phyloP scores from a whole-genome alignment of 1,140 invertebrate species.

The Grapholita molesta region DNA sequence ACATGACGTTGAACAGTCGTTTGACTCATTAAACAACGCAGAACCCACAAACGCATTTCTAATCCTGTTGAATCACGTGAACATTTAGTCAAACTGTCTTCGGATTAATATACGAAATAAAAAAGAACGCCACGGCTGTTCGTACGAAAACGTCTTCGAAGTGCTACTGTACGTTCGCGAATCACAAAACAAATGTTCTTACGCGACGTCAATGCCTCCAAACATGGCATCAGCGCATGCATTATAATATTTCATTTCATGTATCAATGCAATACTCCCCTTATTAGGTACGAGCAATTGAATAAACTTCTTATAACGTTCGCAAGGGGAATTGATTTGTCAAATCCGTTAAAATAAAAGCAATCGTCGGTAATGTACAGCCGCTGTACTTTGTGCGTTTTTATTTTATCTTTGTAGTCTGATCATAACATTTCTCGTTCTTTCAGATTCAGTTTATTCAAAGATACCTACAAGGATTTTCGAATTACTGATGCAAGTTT shows the following conservation, averaged over 20 bases:
- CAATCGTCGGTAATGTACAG: background rate
- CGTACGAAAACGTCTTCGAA: conserved; percentile 24
- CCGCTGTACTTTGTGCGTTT: background rate
- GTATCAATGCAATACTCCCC: background rate
- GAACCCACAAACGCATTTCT: background rate
- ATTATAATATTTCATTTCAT: background rate
- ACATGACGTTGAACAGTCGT: background rate
- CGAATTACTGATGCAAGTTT: too few relatives aligned
- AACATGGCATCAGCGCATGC: background rate
- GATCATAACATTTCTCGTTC: too few relatives aligned
- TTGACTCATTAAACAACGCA: background rate
- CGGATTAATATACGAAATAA: too few relatives aligned
- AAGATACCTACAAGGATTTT: too few relatives aligned
- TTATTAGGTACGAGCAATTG: background rate
- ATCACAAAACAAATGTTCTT: background rate
- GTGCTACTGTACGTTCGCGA: conserved; percentile 26
- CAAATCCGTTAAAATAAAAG: background rate
- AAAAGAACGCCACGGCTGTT: conserved; percentile 27
- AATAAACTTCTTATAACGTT: background rate
- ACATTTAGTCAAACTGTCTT: too few relatives aligned
- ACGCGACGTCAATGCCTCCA: background rate
- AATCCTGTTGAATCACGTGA: background rate
- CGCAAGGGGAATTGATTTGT: background rate
- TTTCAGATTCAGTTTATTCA: too few relatives aligned
- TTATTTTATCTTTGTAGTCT: background rate